phyloP scores from a whole-genome alignment of 2,888 invertebrate species.

The Diplolepis rosae region DNA sequence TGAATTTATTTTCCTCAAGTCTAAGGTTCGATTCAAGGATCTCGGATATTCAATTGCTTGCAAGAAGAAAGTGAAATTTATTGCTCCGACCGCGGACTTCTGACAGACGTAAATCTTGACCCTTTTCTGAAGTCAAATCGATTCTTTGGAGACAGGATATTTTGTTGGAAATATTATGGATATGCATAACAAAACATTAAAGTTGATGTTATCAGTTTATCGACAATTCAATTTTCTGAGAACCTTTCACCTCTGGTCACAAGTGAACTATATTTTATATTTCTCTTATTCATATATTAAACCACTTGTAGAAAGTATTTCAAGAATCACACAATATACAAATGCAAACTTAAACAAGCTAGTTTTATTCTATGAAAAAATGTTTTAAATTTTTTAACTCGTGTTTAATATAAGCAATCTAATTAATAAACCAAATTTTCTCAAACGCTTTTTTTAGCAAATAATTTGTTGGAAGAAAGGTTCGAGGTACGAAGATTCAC shows the following conservation, averaged over 20 bases:
- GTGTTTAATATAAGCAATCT: no score
- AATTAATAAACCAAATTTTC: no score
- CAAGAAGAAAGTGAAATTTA: slow-evolving; percentile 17
- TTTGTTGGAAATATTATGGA: not conserved
- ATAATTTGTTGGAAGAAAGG: no score
- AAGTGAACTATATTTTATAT: not conserved
- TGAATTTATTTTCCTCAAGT: not conserved
- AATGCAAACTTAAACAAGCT: no score
- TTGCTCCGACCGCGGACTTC: slow-evolving; percentile 7
- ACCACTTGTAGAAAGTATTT: not conserved
- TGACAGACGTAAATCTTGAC: not conserved
- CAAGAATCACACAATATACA: no score
- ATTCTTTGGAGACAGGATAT: not conserved
- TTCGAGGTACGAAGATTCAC: no score
- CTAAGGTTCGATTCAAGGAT: slow-evolving; percentile 1
- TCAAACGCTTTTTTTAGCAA: no score
- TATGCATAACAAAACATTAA: slow-evolving; percentile 45
- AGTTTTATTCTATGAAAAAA: no score
- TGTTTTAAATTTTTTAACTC: no score
- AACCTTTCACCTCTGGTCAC: slow-evolving; percentile 44
- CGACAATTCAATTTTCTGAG: slow-evolving; percentile 64
- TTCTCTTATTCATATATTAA: not conserved
- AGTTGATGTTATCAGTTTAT: slow-evolving; percentile 60
- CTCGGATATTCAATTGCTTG: slow-evolving; percentile 11
- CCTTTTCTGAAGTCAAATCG: not conserved